Conservation (phyloP, 1,140 invertebrate genomes). For the Ips nitidus region DNA sequence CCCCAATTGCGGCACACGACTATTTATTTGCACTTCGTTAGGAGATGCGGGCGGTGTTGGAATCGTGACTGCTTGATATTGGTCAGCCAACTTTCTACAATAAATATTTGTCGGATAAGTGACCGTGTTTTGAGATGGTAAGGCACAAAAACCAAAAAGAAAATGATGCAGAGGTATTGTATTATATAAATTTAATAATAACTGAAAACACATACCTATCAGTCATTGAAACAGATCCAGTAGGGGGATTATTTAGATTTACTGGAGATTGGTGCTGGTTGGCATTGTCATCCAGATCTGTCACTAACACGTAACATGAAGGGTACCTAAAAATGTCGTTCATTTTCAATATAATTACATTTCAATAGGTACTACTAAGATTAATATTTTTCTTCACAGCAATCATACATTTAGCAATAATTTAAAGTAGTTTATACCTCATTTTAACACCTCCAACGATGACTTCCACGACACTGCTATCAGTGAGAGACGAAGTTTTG, state of each 20-base stretch:
- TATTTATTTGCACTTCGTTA: slow-evolving; percentile 55
- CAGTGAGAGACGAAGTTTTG: slow-evolving; percentile 55
- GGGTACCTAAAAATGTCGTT: slow-evolving; percentile 64
- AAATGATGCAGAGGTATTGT: background rate
- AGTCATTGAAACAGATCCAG: background rate
- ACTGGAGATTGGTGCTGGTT: slow-evolving; percentile 30
- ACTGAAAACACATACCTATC: background rate
- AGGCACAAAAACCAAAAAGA: no score
- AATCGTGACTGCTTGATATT: slow-evolving; percentile 12
- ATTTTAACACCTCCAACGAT: slow-evolving; percentile 84
- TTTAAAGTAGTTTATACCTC: slow-evolving; percentile 54
- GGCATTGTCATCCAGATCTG: slow-evolving; percentile 76
- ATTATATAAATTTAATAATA: background rate
- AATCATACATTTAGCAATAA: background rate
- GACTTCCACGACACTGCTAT: slow-evolving; percentile 57
- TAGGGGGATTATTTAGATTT: background rate
- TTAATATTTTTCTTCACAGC: background rate
- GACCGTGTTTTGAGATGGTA: no score
- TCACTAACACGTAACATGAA: slow-evolving; percentile 87
- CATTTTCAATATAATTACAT: background rate
- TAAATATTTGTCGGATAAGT: background rate
- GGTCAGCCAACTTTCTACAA: background rate
- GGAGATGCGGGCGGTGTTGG: slow-evolving; percentile 49
- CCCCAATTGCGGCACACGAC: slow-evolving; percentile 52
- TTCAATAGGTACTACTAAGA: background rate